Evolutionary conservation across 2,888 invertebrate genomes (phyloP).

Genomic region (Dyspetes luteomarginatus): DNA sequence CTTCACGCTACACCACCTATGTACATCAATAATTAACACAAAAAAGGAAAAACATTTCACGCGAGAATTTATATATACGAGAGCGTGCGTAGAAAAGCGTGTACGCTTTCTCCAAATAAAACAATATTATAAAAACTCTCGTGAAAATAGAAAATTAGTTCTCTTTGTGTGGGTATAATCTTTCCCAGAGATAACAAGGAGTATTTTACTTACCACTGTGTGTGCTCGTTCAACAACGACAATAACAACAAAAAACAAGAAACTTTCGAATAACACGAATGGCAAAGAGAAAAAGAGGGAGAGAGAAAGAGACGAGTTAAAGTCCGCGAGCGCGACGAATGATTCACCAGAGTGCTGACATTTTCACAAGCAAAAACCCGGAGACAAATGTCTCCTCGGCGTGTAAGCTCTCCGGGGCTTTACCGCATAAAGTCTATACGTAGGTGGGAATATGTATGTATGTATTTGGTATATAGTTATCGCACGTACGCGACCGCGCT

Average conservation of each 20-base stretch:
- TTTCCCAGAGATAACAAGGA: background rate
- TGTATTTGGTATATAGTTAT: constrained; percentile 8
- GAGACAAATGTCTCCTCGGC: constrained; percentile 63
- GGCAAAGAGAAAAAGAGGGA: too few species aligned
- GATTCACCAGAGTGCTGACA: constrained; percentile 78
- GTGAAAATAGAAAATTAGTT: constrained; percentile 6
- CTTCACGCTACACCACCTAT: constrained; percentile 1
- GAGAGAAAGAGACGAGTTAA: constrained; percentile 32
- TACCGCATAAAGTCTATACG: too few species aligned
- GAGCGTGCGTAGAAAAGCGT: constrained; percentile 10
- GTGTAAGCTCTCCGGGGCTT: constrained; percentile 32
- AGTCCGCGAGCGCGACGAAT: constrained; percentile 61
- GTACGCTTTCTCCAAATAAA: constrained; percentile 25
- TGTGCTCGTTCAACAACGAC: constrained; percentile 64
- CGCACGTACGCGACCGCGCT: constrained; percentile 9
- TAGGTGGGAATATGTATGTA: constrained; percentile 20
- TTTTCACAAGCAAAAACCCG: constrained; percentile 69
- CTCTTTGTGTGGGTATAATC: background rate
- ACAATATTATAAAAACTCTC: background rate
- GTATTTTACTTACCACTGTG: constrained; percentile 40
- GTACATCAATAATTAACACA: background rate
- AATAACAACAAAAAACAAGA: constrained; percentile 62
- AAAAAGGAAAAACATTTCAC: constrained; percentile 15
- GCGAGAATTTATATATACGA: background rate
- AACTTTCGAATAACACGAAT: constrained; percentile 46